These are phyloP conservation scores for Ligdia adustata DNA, from an alignment of 2,888 invertebrate genomes.

Conservation along the genomic window DNA sequence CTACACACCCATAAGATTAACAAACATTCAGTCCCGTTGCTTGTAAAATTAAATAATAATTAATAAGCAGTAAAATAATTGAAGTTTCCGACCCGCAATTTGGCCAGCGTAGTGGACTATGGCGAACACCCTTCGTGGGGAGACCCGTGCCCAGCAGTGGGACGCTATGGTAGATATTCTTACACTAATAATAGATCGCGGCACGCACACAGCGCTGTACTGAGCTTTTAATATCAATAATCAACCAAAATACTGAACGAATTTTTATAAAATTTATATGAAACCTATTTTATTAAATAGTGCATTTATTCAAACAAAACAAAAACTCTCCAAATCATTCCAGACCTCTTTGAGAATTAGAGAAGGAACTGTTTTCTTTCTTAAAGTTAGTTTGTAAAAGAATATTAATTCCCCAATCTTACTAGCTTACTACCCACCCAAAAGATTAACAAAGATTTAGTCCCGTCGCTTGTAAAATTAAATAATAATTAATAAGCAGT, in stretches of 20 bases:
- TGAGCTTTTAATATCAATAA: conserved; percentile 61
- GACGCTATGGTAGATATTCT: conserved; percentile 28
- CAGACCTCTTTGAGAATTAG: no score
- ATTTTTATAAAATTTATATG: no score
- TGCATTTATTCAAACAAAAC: no score
- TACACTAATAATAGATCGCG: conserved; percentile 32
- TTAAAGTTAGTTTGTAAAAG: no score
- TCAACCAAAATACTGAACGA: no score
- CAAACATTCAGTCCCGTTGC: neutral
- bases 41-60: conserved; percentile 32
- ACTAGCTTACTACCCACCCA: neutral
- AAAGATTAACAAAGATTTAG: neutral
- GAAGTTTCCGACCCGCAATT: no score
- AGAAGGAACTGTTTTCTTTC: no score
- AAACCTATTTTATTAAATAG: no score
- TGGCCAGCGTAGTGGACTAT: no score
- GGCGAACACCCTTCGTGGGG: no score
- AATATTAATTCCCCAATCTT: neutral
- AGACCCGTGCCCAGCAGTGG: no score
- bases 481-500: conserved; percentile 32
- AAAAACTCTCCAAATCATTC: no score
- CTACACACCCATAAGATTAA: neutral
- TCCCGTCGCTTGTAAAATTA: conserved; percentile 22
- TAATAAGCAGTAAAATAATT: conserved; percentile 28
- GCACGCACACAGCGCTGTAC: conserved; percentile 38